Conservation (phyloP, 2,113 vertebrate genomes). For the Gymnarchus niloticus region DNA sequence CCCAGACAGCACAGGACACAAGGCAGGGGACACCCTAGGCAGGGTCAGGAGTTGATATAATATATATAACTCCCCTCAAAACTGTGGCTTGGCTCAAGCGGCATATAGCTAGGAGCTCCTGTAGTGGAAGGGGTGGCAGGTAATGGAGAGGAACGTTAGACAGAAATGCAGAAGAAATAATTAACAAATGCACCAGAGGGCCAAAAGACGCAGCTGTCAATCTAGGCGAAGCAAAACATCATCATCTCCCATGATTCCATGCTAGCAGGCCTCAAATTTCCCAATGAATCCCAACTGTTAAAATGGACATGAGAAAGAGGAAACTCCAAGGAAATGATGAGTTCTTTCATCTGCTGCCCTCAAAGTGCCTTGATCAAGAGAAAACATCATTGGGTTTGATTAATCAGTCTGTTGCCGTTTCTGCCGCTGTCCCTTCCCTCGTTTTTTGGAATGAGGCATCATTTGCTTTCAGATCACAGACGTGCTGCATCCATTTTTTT, state of each 20-base stretch:
- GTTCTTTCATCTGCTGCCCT: not conserved
- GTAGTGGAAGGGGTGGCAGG: not conserved
- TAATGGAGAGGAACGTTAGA: not conserved
- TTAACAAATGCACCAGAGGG: not conserved
- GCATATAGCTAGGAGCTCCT: not conserved
- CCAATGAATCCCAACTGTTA: not conserved
- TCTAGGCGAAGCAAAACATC: too few species aligned
- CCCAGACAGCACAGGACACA: too few species aligned
- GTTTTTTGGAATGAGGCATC: not conserved
- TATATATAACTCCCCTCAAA: not conserved
- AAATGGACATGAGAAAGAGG: not conserved
- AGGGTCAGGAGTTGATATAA: not conserved
- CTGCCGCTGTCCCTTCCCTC: too few species aligned
- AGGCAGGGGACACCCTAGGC: too few species aligned
- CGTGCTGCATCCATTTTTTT: constrained; percentile 12
- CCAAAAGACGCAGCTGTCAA: not conserved
- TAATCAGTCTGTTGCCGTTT: not conserved
- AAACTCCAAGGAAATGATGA: not conserved
- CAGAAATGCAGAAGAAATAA: too few species aligned
- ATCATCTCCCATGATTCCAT: not conserved
- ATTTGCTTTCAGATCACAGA: constrained; percentile 21
- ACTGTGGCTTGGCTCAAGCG: not conserved
- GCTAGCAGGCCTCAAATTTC: not conserved
- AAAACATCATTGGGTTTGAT: not conserved
- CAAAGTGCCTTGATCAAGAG: not conserved